Percentiles rank a stretch among this genome's conserved stretches.
Evolutionary conservation across 2,888 invertebrate genomes (phyloP).

Genomic region (Mamestra brassicae): DNA sequence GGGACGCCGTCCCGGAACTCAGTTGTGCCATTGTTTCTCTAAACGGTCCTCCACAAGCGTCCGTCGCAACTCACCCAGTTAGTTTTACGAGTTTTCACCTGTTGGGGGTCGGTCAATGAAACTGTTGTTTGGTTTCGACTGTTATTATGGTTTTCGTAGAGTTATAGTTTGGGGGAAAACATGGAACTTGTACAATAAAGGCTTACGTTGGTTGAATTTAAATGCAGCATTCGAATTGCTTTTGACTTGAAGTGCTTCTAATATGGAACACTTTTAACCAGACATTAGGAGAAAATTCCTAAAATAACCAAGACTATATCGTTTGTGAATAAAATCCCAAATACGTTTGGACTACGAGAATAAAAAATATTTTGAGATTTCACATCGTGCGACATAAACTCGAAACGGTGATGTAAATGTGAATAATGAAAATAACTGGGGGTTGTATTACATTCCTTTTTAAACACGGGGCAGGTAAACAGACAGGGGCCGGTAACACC

Average conservation of each 20-base stretch:
- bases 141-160: conserved; percentile 41
- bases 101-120: conserved; percentile 59
- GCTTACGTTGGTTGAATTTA: conserved; percentile 24
- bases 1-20: conserved; percentile 62
- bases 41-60: conserved; percentile 72
- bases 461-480: conserved; percentile 84
- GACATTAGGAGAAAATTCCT: not conserved
- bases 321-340: conserved; percentile 20
- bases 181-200: conserved; percentile 29
- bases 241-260: conserved; percentile 1
- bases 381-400: conserved; percentile 60
- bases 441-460: conserved; percentile 88
- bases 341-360: conserved; percentile 18
- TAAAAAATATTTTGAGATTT: conserved; percentile 50
- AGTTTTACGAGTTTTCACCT: conserved; percentile 74
- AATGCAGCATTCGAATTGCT: conserved; percentile 1
- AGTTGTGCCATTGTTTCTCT: conserved; percentile 75
- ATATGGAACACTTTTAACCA: conserved; percentile 3
- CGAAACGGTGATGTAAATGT: conserved; percentile 77
- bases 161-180: conserved; percentile 40
- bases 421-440: conserved; percentile 87
- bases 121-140: conserved; percentile 50
- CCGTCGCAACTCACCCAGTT: conserved; percentile 63
- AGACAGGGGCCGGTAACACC: conserved; percentile 83
- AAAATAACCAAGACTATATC: not conserved